phyloP scores from a whole-genome alignment of 1,140 invertebrate genomes.

The Drosophila malerkotliana region DNA sequence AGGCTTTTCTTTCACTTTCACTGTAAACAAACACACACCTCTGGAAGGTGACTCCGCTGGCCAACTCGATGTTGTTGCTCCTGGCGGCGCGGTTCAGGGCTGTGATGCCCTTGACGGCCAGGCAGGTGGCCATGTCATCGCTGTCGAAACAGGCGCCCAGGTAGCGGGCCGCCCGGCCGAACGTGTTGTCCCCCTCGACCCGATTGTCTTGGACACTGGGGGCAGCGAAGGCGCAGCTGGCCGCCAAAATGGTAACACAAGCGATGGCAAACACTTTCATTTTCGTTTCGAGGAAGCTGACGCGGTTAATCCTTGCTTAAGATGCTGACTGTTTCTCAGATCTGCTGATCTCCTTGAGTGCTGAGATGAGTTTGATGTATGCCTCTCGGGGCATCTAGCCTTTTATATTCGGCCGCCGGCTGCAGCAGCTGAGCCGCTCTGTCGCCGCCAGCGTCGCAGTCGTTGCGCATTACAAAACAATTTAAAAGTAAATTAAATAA shows the following conservation, averaged over 20 bases:
- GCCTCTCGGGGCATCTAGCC: slow-evolving; percentile 65
- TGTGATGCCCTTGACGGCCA: slow-evolving; percentile 86
- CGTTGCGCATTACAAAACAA: slow-evolving; percentile 77
- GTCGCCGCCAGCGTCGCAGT: slow-evolving; percentile 41
- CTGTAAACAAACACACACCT: slow-evolving; percentile 80
- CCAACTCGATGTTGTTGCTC: slow-evolving; percentile 85
- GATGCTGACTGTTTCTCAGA: slow-evolving; percentile 31
- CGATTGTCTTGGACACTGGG: slow-evolving; percentile 81
- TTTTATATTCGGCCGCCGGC: slow-evolving; percentile 76
- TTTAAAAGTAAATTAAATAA: slow-evolving; percentile 78
- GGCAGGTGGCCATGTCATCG: slow-evolving; percentile 86
- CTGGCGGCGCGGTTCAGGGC: slow-evolving; percentile 86
- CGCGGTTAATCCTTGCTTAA: slow-evolving; percentile 69
- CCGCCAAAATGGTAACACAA: slow-evolving; percentile 67
- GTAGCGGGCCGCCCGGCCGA: slow-evolving; percentile 73
- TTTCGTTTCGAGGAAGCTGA: slow-evolving; percentile 59
- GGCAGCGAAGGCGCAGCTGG: slow-evolving; percentile 74
- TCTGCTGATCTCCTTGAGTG: slow-evolving; percentile 58
- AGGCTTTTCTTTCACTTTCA: slow-evolving; percentile 25
- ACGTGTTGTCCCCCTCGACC: slow-evolving; percentile 73
- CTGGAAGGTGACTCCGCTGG: slow-evolving; percentile 86
- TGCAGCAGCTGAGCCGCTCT: slow-evolving; percentile 48
- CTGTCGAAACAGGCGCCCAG: slow-evolving; percentile 77
- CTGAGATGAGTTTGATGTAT: slow-evolving; percentile 83
- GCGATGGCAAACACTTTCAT: slow-evolving; percentile 83